Percentiles rank a stretch among this genome's conserved stretches.
Evolutionary conservation across 2,113 vertebrate species (phyloP).

Genomic region (Bubo bubo): DNA sequence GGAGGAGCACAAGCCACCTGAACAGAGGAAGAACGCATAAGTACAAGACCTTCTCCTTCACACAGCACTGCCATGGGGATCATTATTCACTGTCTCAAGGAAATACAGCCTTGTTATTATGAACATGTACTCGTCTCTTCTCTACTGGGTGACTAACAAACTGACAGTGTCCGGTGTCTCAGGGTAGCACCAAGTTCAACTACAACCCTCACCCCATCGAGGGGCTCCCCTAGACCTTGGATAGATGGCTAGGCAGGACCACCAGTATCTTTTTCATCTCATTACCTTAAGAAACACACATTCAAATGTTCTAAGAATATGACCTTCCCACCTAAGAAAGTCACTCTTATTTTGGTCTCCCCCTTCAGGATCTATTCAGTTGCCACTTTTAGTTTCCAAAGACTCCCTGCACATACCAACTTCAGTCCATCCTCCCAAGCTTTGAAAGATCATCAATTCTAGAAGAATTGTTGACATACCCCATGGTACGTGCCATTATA

Average conservation of each 20-base stretch:
- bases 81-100: not conserved
- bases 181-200: not conserved
- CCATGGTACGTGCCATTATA: fast-evolving
- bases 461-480: not conserved
- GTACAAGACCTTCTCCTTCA: not conserved
- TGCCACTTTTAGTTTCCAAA: not conserved
- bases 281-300: not conserved
- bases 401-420: not conserved
- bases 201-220: not conserved
- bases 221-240: not conserved
- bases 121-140: not conserved
- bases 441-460: not conserved
- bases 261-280: not conserved
- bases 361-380: not conserved
- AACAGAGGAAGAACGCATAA: not conserved
- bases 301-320: not conserved
- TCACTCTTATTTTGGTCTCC: not conserved
- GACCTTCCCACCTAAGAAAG: not conserved
- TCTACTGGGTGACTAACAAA: not conserved
- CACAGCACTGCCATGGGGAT: not conserved
- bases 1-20: not conserved
- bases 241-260: not conserved
- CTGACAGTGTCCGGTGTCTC: not conserved
- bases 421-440: not conserved
- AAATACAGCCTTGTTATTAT: not conserved